A percentile compares a stretch with the other conserved stretches of the same genome.
Conservation (phyloP, 2,797 vertebrate genomes). For the Urophycis tenuis region DNA sequence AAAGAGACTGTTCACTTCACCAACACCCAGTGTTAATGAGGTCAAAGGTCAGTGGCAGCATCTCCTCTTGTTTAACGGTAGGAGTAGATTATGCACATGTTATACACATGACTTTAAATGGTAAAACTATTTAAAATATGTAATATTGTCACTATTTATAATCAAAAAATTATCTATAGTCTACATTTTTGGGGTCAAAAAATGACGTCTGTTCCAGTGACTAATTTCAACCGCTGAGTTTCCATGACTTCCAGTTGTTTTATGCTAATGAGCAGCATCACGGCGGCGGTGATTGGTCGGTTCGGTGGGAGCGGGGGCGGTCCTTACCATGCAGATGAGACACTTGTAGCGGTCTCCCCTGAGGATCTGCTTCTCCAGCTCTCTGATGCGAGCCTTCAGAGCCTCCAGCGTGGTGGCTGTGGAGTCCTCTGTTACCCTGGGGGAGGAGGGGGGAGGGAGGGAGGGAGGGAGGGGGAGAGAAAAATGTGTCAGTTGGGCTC, state of each 20-base stretch:
- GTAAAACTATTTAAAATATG: not conserved
- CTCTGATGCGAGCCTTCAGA: constrained; percentile 96
- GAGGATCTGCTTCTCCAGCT: constrained; percentile 96
- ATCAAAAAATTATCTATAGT: not conserved
- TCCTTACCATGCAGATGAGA: constrained; percentile 99
- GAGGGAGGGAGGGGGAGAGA: not conserved
- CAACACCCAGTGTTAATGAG: not conserved
- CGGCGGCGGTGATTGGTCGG: not conserved
- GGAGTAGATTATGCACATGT: no score
- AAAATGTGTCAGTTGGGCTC: not conserved
- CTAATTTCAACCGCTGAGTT: no score
- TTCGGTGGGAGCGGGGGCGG: not conserved
- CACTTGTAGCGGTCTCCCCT: constrained; percentile 99
- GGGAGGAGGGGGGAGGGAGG: constrained; percentile 18
- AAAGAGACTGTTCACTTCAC: not conserved
- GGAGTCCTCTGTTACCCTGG: constrained; percentile 95
- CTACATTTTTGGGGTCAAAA: no score
- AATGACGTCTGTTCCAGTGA: no score
- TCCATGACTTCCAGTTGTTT: no score
- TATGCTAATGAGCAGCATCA: not conserved
- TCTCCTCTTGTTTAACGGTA: no score
- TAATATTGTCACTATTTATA: not conserved
- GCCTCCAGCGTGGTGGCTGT: constrained; percentile 97
- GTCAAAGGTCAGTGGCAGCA: not conserved
- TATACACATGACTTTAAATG: not conserved